A percentile compares a stretch with the other conserved stretches of the same genome.
Conservation (phyloP, 1,140 invertebrate genomes). For the Andricus grossulariae region DNA sequence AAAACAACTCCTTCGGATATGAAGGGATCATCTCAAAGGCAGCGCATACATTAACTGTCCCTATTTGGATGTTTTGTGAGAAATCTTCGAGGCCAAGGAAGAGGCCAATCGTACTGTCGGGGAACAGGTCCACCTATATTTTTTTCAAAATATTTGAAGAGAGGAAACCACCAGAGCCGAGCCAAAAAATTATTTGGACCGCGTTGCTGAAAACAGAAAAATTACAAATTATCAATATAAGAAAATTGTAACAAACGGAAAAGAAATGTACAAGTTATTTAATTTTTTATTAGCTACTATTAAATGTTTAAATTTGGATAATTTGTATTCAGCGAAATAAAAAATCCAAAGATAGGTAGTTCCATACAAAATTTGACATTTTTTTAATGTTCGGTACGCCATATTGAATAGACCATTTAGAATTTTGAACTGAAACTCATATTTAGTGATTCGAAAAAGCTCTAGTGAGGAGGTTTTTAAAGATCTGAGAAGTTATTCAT, state of each 20-base stretch:
- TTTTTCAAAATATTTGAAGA: conserved; percentile 90
- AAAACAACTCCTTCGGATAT: conserved; percentile 59
- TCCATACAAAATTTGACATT: too few relatives aligned
- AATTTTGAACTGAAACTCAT: too few relatives aligned
- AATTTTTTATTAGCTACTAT: too few relatives aligned
- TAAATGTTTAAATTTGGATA: too few relatives aligned
- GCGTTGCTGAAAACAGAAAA: conserved; percentile 75
- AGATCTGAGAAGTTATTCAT: too few relatives aligned
- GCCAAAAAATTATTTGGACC: conserved; percentile 83
- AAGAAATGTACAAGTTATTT: too few relatives aligned
- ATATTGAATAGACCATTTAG: too few relatives aligned
- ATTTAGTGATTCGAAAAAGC: too few relatives aligned
- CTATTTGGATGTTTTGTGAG: conserved; percentile 79
- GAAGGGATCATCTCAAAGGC: conserved; percentile 60
- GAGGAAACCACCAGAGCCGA: conserved; percentile 89
- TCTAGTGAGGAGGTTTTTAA: too few relatives aligned
- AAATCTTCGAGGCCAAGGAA: conserved; percentile 86
- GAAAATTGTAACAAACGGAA: neutral
- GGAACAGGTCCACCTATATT: conserved; percentile 88
- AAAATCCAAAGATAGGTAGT: too few relatives aligned
- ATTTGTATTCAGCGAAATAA: too few relatives aligned
- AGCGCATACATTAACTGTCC: conserved; percentile 77
- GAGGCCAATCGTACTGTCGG: conserved; percentile 89
- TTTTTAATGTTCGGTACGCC: too few relatives aligned
- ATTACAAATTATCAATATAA: neutral